Base-by-base conservation (phyloP, 35 echinoderm and acorn worm genomes). In the Ophioderma brevispina region DNA sequence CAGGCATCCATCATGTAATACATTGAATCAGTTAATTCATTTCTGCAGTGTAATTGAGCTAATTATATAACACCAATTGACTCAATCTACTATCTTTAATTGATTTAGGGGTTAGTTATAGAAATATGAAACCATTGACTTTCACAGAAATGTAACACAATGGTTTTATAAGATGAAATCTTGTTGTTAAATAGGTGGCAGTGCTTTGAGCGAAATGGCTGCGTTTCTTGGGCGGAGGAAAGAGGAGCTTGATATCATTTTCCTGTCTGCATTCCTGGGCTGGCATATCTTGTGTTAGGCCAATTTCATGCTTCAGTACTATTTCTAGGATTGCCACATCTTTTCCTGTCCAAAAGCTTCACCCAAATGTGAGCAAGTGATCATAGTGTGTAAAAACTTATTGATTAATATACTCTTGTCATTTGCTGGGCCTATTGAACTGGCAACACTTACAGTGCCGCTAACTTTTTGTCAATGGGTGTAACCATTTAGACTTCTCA, bases 281-380 rank as follows among this genome's bases (percentile, higher is more conserved):
- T 25, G 15, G 3, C 28, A 70, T 70, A 30, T 70, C 59, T 70
- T 17, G 28, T 70, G 59, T 70, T 70, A 25, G 59, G 10, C 15
- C 17, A 15, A 70, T 70, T 70, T 70, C 28, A 70, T 70, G 59
- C 59, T 70, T 70, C 15, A 25, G 1, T 70, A 70, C 59, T 70
- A 70, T 70, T 70, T 70, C 28, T 18, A 70, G 59, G 59, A 70
- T 70, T 70, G 59, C 59, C 59, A 70, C 59, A 70, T 25, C 59
- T 70, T 70, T 13, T 70, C 59, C 59, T 70, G 59, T 70, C 23
- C n/a, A 25, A 30, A 70, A 70, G 2, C n/a, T 70, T 70, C 59
- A 70, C 59, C 59, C 15, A 70, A 46, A 46, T 4, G 23, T 70
- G n/a, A 25, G n/a, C 59, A 70, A 70, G n/a, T 15, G 17, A 13